Conservation (phyloP, 2,888 invertebrate species). For the Hydropsyche betteni region DNA sequence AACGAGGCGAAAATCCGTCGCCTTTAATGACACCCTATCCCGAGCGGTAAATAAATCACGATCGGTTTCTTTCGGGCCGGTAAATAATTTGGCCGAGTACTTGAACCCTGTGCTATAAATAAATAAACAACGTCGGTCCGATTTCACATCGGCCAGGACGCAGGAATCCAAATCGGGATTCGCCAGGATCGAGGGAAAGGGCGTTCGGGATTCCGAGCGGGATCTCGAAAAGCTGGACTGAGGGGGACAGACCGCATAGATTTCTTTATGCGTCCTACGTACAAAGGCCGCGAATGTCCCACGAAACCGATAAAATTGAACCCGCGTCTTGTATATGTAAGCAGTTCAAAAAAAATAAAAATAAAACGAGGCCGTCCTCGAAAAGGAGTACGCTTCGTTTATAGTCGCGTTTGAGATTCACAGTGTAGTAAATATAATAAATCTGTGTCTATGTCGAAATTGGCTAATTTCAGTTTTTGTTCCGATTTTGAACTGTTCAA, state of each 20-base stretch:
- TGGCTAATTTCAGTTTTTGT: too few species aligned
- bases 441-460: too few species aligned
- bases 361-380: too few species aligned
- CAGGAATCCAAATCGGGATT: background rate
- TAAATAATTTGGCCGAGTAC: slow-evolving; percentile 32
- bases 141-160: background rate
- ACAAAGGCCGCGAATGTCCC: too few species aligned
- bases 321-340: too few species aligned
- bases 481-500: too few species aligned
- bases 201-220: background rate
- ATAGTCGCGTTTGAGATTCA: too few species aligned
- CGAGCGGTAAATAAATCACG: slow-evolving; percentile 35
- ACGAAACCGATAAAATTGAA: too few species aligned
- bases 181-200: background rate
- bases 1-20: too few species aligned
- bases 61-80: slow-evolving; percentile 32
- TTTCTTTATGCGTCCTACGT: slow-evolving; percentile 19
- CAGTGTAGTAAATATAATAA: too few species aligned
- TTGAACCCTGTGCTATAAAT: slow-evolving; percentile 35
- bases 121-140: slow-evolving; percentile 31
- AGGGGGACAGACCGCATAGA: slow-evolving; percentile 1
- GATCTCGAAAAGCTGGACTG: background rate
- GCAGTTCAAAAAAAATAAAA: too few species aligned
- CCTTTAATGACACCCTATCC: background rate
- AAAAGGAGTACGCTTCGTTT: too few species aligned